Percentiles rank a stretch among this genome's conserved stretches.
Conservation (phyloP, 1,140 invertebrate species). For the Nymphalis io region DNA sequence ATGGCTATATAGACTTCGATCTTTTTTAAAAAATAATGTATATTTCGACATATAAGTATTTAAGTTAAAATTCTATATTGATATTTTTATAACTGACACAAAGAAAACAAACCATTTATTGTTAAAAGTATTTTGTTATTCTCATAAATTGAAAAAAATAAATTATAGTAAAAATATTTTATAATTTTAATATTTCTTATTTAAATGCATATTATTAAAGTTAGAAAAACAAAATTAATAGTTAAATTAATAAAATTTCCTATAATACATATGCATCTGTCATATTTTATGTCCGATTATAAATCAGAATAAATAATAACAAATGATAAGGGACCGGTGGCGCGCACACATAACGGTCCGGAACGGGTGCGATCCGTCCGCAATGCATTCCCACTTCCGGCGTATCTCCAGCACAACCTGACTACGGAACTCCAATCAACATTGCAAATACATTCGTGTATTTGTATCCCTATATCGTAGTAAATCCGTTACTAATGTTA, state of each 20-base stretch:
- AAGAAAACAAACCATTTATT: too few relatives aligned
- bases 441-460: neutral
- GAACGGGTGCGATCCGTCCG: conserved; percentile 23
- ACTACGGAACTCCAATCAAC: conserved; percentile 10
- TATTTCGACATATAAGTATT: neutral
- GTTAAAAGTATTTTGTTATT: too few relatives aligned
- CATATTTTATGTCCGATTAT: neutral
- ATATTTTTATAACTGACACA: too few relatives aligned
- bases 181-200: too few relatives aligned
- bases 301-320: conserved; percentile 27
- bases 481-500: too few relatives aligned
- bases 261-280: neutral
- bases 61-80: too few relatives aligned
- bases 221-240: too few relatives aligned
- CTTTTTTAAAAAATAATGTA: neutral
- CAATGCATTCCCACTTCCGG: conserved; percentile 21
- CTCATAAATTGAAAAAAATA: too few relatives aligned
- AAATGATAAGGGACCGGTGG: conserved; percentile 50
- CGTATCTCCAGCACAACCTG: conserved; percentile 4
- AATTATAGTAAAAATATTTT: too few relatives aligned
- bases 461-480: neutral
- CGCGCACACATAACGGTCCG: conserved; percentile 42
- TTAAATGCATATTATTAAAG: too few relatives aligned
- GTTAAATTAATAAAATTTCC: too few relatives aligned
- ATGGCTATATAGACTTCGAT: conserved; percentile 1